Evolutionary conservation across 2,797 vertebrate species (phyloP).

Genomic region (Bovichtus variegatus): DNA sequence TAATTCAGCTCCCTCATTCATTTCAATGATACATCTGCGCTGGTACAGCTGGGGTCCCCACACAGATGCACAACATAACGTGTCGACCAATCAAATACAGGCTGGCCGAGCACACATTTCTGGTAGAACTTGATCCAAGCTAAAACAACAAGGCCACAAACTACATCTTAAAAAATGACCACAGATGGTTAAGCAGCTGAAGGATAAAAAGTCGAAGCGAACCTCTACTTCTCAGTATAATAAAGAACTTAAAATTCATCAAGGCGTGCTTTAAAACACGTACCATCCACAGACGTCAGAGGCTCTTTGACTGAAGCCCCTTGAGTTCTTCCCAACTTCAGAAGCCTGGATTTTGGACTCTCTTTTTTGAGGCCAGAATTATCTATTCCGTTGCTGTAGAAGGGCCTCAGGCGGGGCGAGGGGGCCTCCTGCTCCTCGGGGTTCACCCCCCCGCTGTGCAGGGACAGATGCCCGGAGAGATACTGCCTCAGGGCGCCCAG

Average conservation of each 20-base stretch:
- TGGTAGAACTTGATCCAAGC: background rate
- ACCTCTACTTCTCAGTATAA: background rate
- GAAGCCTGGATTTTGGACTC: constrained; percentile 35
- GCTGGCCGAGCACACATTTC: background rate
- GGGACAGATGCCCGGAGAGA: constrained; percentile 77
- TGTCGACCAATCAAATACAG: background rate
- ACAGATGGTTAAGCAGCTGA: background rate
- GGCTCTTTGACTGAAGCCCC: constrained; percentile 69
- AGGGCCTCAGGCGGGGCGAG: constrained; percentile 50
- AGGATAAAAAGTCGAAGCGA: background rate
- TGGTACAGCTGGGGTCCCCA: background rate
- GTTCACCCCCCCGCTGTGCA: constrained; percentile 40
- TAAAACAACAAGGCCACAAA: background rate
- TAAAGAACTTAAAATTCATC: background rate
- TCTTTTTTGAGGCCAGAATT: constrained; percentile 62
- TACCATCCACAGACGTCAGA: constrained; percentile 87
- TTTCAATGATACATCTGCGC: background rate
- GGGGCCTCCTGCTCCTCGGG: constrained; percentile 66
- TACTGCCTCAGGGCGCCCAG: constrained; percentile 82
- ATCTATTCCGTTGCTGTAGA: constrained; percentile 62
- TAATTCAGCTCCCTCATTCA: background rate
- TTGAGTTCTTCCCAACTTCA: constrained; percentile 69
- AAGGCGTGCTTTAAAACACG: constrained; percentile 1
- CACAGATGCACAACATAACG: background rate
- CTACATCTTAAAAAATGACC: background rate